phyloP scores from a whole-genome alignment of 1,140 invertebrate species.

The Brachystomella parvula region DNA sequence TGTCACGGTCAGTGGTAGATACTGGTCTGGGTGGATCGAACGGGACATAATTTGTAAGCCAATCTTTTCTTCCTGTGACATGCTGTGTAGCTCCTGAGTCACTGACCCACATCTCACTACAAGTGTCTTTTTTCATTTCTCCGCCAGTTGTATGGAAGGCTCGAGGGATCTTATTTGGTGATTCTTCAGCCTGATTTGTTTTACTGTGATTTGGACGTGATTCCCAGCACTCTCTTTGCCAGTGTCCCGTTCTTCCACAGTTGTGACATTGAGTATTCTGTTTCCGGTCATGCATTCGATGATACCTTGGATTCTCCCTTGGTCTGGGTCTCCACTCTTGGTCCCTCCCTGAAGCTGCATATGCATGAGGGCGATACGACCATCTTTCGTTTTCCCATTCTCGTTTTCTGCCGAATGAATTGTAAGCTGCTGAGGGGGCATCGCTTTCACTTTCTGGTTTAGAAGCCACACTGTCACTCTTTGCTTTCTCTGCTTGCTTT shows the following conservation, averaged over 20 bases:
- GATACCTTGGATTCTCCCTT: background rate
- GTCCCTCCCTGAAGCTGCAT: background rate
- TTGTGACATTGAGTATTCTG: background rate
- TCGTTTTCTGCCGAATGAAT: background rate
- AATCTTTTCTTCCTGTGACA: background rate
- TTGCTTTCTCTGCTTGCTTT: background rate
- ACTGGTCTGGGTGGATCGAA: background rate
- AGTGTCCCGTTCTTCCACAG: slow-evolving; percentile 4
- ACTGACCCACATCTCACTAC: background rate
- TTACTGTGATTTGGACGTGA: too few species aligned
- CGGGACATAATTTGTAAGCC: background rate
- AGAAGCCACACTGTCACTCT: too few species aligned
- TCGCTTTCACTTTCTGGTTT: background rate
- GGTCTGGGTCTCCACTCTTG: background rate
- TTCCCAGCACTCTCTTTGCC: background rate
- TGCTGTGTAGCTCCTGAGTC: slow-evolving; percentile 4
- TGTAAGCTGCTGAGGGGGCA: background rate
- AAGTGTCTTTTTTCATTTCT: too few species aligned
- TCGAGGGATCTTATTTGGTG: too few species aligned
- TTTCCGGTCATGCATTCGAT: background rate
- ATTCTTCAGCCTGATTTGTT: too few species aligned
- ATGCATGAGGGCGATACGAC: background rate
- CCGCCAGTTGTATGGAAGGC: too few species aligned
- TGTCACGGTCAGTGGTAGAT: background rate
- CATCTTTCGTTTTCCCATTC: background rate